Percentiles rank a stretch among this genome's conserved stretches.
Evolutionary conservation across 1,140 invertebrate genomes (phyloP).

Genomic region (Eumaeus atala): DNA sequence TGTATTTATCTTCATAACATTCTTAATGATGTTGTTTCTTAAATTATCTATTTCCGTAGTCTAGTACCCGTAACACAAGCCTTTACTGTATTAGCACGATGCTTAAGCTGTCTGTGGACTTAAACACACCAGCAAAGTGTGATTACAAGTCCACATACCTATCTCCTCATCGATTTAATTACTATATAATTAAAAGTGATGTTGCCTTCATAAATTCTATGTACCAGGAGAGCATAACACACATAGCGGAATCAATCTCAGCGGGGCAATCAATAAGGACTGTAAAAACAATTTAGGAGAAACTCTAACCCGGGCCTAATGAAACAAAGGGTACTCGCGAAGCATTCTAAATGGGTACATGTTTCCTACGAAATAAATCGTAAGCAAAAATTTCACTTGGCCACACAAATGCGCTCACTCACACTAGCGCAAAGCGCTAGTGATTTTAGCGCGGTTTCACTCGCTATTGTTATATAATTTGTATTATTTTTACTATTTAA

Average conservation of each 20-base stretch:
- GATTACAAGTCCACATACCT: no score
- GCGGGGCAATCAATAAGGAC: constrained; percentile 43
- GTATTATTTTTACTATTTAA: constrained; percentile 6
- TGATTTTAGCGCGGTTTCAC: constrained; percentile 8
- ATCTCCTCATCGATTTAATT: no score
- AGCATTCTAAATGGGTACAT: constrained; percentile 32
- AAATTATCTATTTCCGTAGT: no score
- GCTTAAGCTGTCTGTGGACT: no score
- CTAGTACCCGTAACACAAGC: no score
- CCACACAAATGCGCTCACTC: constrained; percentile 22
- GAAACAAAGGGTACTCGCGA: constrained; percentile 37
- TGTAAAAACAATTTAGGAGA: constrained; percentile 40
- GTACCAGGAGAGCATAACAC: no score
- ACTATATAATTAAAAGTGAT: no score
- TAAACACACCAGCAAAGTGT: no score
- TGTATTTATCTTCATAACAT: no score
- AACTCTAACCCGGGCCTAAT: constrained; percentile 33
- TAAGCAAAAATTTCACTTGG: constrained; percentile 42
- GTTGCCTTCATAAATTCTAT: no score
- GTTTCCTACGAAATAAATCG: constrained; percentile 32
- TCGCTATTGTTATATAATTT: neutral
- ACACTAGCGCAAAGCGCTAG: constrained; percentile 16
- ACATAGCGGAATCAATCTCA: neutral
- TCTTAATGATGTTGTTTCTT: no score
- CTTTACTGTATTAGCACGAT: no score